phyloP scores from a whole-genome alignment of 2,113 vertebrate species.

The Columba janthina region DNA sequence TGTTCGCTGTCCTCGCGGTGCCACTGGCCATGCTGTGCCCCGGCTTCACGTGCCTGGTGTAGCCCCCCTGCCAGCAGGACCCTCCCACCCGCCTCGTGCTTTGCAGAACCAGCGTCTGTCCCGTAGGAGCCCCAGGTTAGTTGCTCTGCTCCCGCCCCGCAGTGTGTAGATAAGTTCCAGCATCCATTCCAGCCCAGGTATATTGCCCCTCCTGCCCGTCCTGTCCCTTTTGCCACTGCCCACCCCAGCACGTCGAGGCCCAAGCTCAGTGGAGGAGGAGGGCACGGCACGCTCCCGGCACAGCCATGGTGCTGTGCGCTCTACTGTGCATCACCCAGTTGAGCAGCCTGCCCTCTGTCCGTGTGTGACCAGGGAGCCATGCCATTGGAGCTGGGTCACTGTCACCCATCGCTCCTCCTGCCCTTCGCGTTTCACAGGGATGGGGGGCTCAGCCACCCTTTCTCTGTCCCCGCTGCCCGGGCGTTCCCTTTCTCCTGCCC shows the following conservation, averaged over 20 bases:
- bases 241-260: background rate
- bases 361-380: background rate
- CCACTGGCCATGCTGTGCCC: conserved; percentile 11
- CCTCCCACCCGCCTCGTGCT: background rate
- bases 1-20: background rate
- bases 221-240: background rate
- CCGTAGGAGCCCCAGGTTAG: background rate
- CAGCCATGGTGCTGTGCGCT: background rate
- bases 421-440: background rate
- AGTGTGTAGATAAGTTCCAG: background rate
- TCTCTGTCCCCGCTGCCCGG: background rate
- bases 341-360: background rate
- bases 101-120: background rate
- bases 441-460: background rate
- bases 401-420: background rate
- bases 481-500: background rate
- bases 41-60: background rate
- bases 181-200: background rate
- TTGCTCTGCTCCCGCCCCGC: background rate
- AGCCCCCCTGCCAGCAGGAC: background rate
- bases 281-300: background rate
- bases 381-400: background rate
- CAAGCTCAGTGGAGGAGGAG: conserved; percentile 2
- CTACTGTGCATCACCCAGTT: background rate
- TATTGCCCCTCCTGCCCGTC: background rate